A percentile compares a stretch with the other conserved stretches of the same genome.
Evolutionary conservation across 2,113 vertebrate genomes (phyloP).

Genomic region (Felis catus): F.catus_Fca126_mat1.0 CM031423.1:17511501-17512000

Average conservation of each 20-base stretch:
- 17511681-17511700: rapidly evolving
- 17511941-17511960: neutral
- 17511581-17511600: rapidly evolving
- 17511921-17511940: neutral
- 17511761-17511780: neutral
- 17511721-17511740: rapidly evolving
- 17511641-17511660: too few species aligned
- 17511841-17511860: neutral
- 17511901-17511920: neutral
- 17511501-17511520: neutral
- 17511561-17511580: neutral
- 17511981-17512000: neutral
- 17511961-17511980: neutral
- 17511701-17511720: rapidly evolving
- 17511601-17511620: neutral
- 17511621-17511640: neutral
- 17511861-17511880: neutral
- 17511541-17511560: neutral
- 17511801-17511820: neutral
- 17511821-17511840: neutral
- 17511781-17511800: neutral
- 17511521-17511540: neutral
- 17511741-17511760: rapidly evolving
- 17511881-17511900: neutral
- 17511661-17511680: neutral